Evolutionary conservation across 1,140 invertebrate genomes (phyloP), one percentile per base, ranked within the genome.

Genomic region (Aphaenogaster ashmeadi): DNA sequence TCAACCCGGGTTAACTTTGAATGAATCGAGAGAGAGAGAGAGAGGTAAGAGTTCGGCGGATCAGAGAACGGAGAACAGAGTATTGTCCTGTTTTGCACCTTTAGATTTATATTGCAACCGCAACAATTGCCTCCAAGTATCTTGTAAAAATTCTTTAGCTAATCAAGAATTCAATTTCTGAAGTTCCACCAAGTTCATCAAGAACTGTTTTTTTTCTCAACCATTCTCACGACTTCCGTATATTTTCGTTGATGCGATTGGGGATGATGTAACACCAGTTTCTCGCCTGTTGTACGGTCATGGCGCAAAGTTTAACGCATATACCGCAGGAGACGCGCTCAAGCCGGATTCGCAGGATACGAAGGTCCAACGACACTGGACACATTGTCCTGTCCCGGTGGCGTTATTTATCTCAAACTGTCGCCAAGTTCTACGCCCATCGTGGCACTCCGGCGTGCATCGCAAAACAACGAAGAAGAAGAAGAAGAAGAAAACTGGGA

Each of bases 231-330:
- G 36, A 41, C 58, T 75, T 75, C 18, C 52, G 1, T 56, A 4
- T 21, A 56, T n/a, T 58, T 21, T n/a, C 33, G n/a, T 27, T 41
- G 18, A 38, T 67, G 44, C n/a, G 41, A 50, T 8, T 21, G 60
- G 21, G 56, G 6, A 67, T 86, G 88, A 75, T 85, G 54, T 79
- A 86, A 86, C 74, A 36, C 27, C 18, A 64, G 62, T 52, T 54
- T 41, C 13, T 50, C 47, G 86, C n/a, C 62, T 50, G 38, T 64
- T 54, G 33, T 60, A 27, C 33, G n/a, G 38, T 74, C 72, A 56
- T 69, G 50, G 15, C 54, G 88, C 91, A 92, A 93, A 92, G 92
- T 91, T 94, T 91, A 88, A 85, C 80, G 87, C 72, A 52, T 83
- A 62, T 66, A 47, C 66, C 50, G 62, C 71, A 87, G 74, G 58